Base-by-base conservation (phyloP, 2,113 vertebrate genomes). In the Oryzias woworae region DNA sequence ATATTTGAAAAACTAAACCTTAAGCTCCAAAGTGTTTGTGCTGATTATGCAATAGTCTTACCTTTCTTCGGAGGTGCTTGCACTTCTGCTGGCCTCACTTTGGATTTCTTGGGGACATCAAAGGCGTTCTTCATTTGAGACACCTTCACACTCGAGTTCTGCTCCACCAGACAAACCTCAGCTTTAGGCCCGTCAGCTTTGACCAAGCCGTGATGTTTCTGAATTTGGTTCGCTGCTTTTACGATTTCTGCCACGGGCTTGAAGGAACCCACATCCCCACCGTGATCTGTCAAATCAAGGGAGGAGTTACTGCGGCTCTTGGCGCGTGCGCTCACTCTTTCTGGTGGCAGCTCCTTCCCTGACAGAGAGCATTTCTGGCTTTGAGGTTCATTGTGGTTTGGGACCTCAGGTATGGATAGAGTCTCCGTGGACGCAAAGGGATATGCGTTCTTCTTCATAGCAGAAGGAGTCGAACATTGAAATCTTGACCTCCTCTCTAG, bases 61-160 rank as follows among this genome's bases (percentile, higher is more conserved):
- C 92, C 90, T 89, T 90, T 92, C 75, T 92, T 93, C 55, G 75
- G 73, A 44, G 86, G n/a, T 49, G 72, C 56, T 41, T 57, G 83
- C 16, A 36, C 60, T 65, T 90, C 91, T 42, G 47, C 58, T 26
- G 75, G 63, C 62, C 78, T 82, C 65, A 88, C 86, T 73, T 74
- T 76, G 52, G 80, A 54, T 53, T 82, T 92, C 77, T 86, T 91
- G 44, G 87, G 87, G 46, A 83, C 78, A 46, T 92, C 90, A 60
- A 91, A 92, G 7, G 90, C 2, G 23, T 74, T 85, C 66, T 88
- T 91, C 73, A 92, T 92, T 58, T 91, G 88, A 10, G 83, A 86
- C 15, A 92, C 89, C 52, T 89, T 91, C 56, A 89, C 62, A 20
- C 69, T 78, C 5, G 81, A 70, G 28, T 56, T 77, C 71, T 75